Evolutionary conservation across 2,797 vertebrate species (phyloP).

Genomic region (Sebastes steindachneri): DNA sequence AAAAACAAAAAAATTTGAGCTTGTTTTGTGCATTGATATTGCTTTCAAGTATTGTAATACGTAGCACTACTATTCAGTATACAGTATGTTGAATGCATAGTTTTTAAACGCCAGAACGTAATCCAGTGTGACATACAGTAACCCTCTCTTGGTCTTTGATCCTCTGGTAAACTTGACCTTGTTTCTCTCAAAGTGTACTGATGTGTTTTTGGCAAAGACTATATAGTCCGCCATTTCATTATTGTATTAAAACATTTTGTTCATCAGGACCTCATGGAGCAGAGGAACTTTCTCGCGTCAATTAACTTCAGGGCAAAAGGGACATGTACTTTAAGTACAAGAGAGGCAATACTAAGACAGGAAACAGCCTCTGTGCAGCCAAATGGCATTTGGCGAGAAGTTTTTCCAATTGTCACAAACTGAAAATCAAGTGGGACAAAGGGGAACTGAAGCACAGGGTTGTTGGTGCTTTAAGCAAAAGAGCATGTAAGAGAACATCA

Average conservation of each 20-base stretch:
- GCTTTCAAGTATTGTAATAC: background rate
- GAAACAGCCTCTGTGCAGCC: background rate
- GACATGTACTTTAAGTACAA: background rate
- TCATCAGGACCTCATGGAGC: background rate
- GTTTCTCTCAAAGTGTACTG: background rate
- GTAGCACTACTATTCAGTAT: background rate
- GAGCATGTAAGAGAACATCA: background rate
- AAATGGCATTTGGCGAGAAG: constrained; percentile 1
- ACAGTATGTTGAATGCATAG: background rate
- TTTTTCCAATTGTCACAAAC: constrained; percentile 1
- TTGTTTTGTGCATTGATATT: background rate
- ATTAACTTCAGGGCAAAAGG: background rate
- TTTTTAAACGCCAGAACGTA: background rate
- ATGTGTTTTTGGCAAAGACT: background rate
- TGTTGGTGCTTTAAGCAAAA: background rate
- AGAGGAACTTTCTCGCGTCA: background rate
- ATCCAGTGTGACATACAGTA: background rate
- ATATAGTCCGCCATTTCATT: background rate
- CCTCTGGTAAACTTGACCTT: background rate
- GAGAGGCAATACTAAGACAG: background rate
- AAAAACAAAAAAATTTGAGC: too few relatives aligned
- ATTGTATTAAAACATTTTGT: background rate
- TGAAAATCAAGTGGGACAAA: background rate
- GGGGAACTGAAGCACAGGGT: background rate
- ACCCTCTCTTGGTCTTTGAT: background rate